A percentile compares a stretch with the other conserved stretches of the same genome.
Evolutionary conservation across 2,888 invertebrate genomes (phyloP).

Genomic region (Molanna angustata): DNA sequence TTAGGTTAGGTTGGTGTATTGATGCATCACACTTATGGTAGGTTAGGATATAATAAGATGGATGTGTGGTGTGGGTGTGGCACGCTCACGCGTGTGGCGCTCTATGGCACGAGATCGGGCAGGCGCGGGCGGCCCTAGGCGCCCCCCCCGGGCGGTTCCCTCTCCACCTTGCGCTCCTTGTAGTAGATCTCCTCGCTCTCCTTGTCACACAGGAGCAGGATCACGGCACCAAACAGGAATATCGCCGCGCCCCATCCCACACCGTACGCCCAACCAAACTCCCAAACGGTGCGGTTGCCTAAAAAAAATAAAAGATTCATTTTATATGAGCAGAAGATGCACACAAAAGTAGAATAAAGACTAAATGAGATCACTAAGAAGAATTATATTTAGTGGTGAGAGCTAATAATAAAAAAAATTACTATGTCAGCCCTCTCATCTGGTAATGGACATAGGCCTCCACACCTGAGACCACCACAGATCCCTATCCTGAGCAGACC

Average conservation of each 20-base stretch:
- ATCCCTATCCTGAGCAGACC: too few species aligned
- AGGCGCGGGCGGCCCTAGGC: slow-evolving; percentile 59
- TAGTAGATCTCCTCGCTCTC: slow-evolving; percentile 98
- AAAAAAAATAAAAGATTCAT: too few species aligned
- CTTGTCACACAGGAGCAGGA: slow-evolving; percentile 93
- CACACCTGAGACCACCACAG: too few species aligned
- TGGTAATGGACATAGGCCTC: too few species aligned
- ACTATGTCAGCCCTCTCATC: too few species aligned
- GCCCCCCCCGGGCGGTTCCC: slow-evolving; percentile 39
- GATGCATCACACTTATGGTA: background rate
- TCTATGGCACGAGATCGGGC: slow-evolving; percentile 60
- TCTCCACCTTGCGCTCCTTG: slow-evolving; percentile 89
- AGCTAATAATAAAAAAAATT: too few species aligned
- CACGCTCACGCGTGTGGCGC: slow-evolving; percentile 40
- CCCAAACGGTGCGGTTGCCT: slow-evolving; percentile 92
- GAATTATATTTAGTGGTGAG: too few species aligned
- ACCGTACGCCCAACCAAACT: slow-evolving; percentile 98
- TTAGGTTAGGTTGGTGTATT: background rate
- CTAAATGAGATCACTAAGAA: too few species aligned
- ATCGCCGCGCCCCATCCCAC: slow-evolving; percentile 97
- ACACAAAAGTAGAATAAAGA: too few species aligned
- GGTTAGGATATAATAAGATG: background rate
- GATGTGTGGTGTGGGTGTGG: slow-evolving; percentile 25
- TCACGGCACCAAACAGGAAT: slow-evolving; percentile 91
- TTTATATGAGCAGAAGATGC: too few species aligned